Base-by-base conservation (phyloP, 1,140 invertebrate species). In the Asobara japonica region DNA sequence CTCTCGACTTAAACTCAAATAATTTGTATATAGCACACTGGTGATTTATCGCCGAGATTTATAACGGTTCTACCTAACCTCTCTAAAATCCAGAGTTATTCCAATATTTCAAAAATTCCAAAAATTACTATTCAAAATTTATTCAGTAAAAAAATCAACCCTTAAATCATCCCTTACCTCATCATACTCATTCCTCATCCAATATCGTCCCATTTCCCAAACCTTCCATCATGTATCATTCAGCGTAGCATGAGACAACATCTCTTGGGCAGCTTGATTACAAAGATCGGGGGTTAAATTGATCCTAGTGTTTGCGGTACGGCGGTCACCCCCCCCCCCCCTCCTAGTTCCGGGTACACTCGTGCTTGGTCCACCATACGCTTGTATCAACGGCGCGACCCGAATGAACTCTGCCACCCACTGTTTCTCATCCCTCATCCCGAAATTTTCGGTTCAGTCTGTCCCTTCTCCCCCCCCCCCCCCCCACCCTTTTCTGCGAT, bases 211-310 rank as follows among this genome's bases (percentile, higher is more conserved):
- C n/a, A n/a, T n/a, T n/a, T 33, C 60, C 30, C 25, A 72, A 65
- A 5, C 41, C 31, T 30, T 45, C 62, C 31, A 70, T 70, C n/a
- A 16, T 45, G 41, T 45, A 4, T n/a, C 6, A 45, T 8, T 45
- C 3, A 3, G 22, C 16, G 4, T 1, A 20, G 48, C 48, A 22
- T 20, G n/a, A 4, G 4, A 20, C 8, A 4, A 22, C 22, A 51
- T 5, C 48, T 51, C 48, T 51, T 7, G 45, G 62, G 45, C 65
- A 74, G 72, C 75, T 77, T 80, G 80, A 81, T 81, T 79, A 79
- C 79, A 76, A 75, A 79, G 74, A 81, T 81, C 79, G 69, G 79
- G 80, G 80, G 78, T 81, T 77, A 81, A 81, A 81, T 81, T 78
- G 79, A 79, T 78, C 75, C 71, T 73, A 74, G 68, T 80, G 79